Percentiles rank a stretch among this genome's conserved stretches.
Evolutionary conservation across 1,140 invertebrate genomes (phyloP).

Genomic region (Telenomus remus): DNA sequence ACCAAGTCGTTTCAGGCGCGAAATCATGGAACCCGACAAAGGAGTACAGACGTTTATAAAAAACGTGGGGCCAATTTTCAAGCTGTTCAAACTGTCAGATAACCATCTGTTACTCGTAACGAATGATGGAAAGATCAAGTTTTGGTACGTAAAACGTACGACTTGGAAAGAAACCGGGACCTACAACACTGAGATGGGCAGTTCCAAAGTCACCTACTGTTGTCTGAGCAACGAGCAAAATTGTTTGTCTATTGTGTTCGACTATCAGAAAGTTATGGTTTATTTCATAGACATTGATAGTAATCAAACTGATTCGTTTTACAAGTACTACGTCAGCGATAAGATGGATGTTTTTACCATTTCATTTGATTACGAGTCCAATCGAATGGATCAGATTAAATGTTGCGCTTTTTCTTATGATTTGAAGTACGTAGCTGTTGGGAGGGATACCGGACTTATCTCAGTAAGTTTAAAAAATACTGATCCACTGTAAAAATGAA

Average conservation of each 20-base stretch:
- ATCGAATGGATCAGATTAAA: conserved; percentile 39
- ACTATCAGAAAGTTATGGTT: conserved; percentile 40
- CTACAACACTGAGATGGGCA: conserved; percentile 18
- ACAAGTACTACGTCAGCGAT: conserved; percentile 17
- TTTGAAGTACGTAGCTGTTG: conserved; percentile 66
- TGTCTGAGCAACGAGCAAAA: conserved; percentile 60
- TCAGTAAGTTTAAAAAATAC: conserved; percentile 56
- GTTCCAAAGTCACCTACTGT: conserved; percentile 54
- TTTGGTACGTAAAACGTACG: conserved; percentile 58
- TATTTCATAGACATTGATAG: conserved; percentile 18
- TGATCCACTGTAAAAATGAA: too few relatives aligned
- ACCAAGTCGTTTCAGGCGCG: background rate
- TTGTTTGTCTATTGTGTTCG: conserved; percentile 62
- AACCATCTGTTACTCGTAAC: conserved; percentile 62
- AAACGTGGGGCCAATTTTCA: conserved; percentile 58
- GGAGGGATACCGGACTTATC: conserved; percentile 67
- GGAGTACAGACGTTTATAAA: conserved; percentile 22
- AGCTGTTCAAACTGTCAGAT: conserved; percentile 58
- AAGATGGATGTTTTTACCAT: conserved; percentile 12
- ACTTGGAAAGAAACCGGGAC: conserved; percentile 48
- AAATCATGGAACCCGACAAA: conserved; percentile 13
- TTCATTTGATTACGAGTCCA: background rate
- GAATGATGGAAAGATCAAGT: conserved; percentile 57
- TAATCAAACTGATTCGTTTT: conserved; percentile 19
- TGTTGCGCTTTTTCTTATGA: conserved; percentile 69